Conservation (phyloP, 2,888 invertebrate genomes). For the Quadroppia sp. region DNA sequence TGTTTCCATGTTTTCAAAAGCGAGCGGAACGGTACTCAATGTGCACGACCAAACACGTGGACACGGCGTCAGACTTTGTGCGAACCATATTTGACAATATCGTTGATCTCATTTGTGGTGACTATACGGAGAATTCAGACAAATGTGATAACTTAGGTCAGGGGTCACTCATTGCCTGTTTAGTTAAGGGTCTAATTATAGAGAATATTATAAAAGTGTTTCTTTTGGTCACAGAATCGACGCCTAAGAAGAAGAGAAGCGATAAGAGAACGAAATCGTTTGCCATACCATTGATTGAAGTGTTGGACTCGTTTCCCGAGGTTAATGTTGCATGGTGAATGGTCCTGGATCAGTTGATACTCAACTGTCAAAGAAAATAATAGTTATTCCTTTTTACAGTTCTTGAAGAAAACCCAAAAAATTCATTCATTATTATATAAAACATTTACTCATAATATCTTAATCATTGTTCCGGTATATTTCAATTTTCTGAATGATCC, state of each 20-base stretch:
- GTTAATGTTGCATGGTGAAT: no score
- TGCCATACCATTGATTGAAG: neutral
- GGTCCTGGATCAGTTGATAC: no score
- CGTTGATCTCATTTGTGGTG: slow-evolving; percentile 3
- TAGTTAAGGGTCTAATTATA: no score
- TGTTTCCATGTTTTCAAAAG: neutral
- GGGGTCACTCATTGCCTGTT: no score
- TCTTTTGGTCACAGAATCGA: neutral
- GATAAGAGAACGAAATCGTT: neutral
- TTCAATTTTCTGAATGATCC: no score
- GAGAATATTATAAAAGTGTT: no score
- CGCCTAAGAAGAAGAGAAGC: neutral
- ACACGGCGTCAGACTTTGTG: neutral
- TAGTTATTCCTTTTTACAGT: no score
- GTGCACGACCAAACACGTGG: neutral
- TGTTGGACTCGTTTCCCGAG: neutral
- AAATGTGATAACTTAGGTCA: neutral
- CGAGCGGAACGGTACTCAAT: neutral
- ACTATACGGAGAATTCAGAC: neutral
- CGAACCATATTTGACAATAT: neutral
- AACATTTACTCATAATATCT: no score
- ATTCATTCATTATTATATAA: no score
- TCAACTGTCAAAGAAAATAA: no score
- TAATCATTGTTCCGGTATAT: no score
- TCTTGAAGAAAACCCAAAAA: no score